Evolutionary conservation across 1,140 invertebrate species (phyloP).

Genomic region (Alviniconcha marisindica): DNA sequence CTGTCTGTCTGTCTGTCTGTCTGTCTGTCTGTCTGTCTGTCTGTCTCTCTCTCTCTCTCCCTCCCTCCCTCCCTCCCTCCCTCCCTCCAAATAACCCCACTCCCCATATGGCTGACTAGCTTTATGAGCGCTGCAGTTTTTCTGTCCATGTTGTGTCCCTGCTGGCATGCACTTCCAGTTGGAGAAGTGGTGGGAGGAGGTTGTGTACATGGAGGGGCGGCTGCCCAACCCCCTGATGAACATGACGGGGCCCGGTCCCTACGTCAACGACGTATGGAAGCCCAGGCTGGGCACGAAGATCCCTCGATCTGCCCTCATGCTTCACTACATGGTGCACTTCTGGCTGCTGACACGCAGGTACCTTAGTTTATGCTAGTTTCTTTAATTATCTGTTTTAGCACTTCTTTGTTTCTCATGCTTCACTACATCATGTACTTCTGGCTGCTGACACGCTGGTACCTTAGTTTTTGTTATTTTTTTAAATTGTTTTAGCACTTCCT

Average conservation of each 20-base stretch:
- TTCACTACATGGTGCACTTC: slow-evolving; percentile 67
- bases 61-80: neutral
- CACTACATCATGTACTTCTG: too few species aligned
- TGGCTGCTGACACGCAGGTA: slow-evolving; percentile 74
- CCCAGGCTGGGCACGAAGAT: slow-evolving; percentile 65
- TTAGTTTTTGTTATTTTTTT: too few species aligned
- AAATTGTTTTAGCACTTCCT: too few species aligned
- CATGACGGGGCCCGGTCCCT: slow-evolving; percentile 72
- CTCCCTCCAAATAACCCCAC: too few species aligned
- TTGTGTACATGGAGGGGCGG: slow-evolving; percentile 72
- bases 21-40: neutral
- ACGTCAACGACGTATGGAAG: slow-evolving; percentile 66
- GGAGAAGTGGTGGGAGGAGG: slow-evolving; percentile 74
- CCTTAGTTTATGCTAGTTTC: too few species aligned
- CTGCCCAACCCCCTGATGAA: slow-evolving; percentile 73
- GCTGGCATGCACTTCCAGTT: too few species aligned
- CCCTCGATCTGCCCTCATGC: slow-evolving; percentile 65
- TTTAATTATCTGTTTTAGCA: too few species aligned
- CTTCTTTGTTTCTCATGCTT: too few species aligned
- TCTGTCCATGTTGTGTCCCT: neutral
- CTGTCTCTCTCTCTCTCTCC: neutral
- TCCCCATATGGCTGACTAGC: neutral
- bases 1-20: neutral
- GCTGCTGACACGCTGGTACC: too few species aligned
- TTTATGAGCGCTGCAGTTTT: too few species aligned